Evolutionary conservation across 1,140 invertebrate species (phyloP).

Genomic region (Cataglyphis hispanica): DNA sequence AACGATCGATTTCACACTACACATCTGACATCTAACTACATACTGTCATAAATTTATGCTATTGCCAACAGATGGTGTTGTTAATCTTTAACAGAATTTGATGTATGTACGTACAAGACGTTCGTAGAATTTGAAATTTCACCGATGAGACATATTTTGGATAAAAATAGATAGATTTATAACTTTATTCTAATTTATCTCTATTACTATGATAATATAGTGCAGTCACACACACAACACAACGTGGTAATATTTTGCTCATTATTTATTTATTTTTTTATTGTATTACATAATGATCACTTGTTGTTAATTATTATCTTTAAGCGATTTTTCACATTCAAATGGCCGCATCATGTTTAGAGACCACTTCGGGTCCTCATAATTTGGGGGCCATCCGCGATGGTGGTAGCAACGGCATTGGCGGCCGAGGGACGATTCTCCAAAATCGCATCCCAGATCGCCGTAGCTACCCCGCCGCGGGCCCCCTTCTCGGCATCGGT

Average conservation of each 20-base stretch:
- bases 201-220: too few relatives aligned
- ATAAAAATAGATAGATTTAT: too few relatives aligned
- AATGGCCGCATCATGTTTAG: not conserved
- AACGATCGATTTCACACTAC: conserved; percentile 30
- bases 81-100: not conserved
- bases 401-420: conserved; percentile 30
- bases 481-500: conserved; percentile 87
- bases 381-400: conserved; percentile 26
- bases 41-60: not conserved
- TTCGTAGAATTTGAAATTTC: too few relatives aligned
- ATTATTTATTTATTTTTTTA: not conserved
- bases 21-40: not conserved
- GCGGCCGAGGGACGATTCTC: conserved; percentile 23
- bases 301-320: not conserved
- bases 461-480: conserved; percentile 58
- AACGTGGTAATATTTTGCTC: not conserved
- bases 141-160: too few relatives aligned
- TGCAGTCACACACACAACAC: not conserved
- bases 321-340: not conserved
- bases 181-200: too few relatives aligned
- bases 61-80: not conserved
- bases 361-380: conserved; percentile 8
- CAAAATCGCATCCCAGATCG: conserved; percentile 67
- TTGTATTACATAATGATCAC: not conserved
- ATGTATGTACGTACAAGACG: too few relatives aligned